Conservation (phyloP, 2,113 vertebrate species). For the Myodes glareolus region DNA sequence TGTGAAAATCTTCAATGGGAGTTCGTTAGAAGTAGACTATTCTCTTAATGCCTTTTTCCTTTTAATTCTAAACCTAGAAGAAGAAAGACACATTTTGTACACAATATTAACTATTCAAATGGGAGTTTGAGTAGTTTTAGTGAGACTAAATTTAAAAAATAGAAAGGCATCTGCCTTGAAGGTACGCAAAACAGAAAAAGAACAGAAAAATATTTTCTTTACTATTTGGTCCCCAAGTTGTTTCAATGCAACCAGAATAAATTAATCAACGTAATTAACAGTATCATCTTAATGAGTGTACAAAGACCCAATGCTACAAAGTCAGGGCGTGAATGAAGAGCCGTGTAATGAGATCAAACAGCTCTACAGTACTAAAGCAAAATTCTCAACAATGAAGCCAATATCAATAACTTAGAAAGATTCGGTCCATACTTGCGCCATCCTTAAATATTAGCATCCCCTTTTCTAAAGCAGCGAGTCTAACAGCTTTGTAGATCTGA, state of each 20-base stretch:
- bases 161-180: not conserved
- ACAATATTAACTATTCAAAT: conserved; percentile 58
- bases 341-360: not conserved
- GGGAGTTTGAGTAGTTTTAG: conserved; percentile 16
- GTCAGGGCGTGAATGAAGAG: not conserved
- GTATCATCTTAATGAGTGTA: not conserved
- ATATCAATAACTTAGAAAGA: not conserved
- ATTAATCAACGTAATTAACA: not conserved
- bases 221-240: not conserved
- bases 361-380: not conserved
- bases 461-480: not conserved
- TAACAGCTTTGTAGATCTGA: not conserved
- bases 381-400: not conserved
- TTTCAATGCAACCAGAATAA: not conserved
- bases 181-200: not conserved
- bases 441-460: not conserved
- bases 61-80: conserved; percentile 52
- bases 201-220: not conserved
- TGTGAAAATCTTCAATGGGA: conserved; percentile 34
- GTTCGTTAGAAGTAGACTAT: conserved; percentile 62
- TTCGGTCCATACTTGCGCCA: not conserved
- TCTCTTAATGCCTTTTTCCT: conserved; percentile 36
- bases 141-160: conserved; percentile 9
- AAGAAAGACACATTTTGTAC: conserved; percentile 4
- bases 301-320: not conserved